These are phyloP conservation scores for Zeus faber DNA, from an alignment of 2,113 vertebrate genomes.

Conservation along the genomic window DNA sequence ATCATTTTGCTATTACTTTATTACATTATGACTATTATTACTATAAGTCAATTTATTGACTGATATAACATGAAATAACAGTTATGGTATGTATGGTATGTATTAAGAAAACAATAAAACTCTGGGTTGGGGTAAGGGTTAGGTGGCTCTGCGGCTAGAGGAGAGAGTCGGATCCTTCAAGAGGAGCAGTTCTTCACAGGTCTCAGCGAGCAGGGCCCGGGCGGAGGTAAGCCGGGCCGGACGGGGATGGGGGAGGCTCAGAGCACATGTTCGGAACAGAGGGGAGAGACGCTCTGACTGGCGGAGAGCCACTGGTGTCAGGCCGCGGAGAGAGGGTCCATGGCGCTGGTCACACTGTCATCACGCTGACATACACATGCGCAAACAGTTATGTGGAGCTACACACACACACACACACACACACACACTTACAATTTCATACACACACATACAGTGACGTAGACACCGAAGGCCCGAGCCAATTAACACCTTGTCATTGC, in stretches of 20 bases:
- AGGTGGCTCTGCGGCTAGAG: too few relatives aligned
- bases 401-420: conserved; percentile 26
- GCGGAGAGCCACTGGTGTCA: conserved; percentile 51
- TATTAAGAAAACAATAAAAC: too few relatives aligned
- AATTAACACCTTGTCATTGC: conserved; percentile 75
- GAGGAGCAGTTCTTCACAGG: too few relatives aligned
- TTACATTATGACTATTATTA: too few relatives aligned
- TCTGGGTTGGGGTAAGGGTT: too few relatives aligned
- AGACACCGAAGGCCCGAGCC: conserved; percentile 54
- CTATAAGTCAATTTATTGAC: too few relatives aligned
- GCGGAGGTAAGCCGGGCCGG: neutral
- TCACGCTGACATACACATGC: conserved; percentile 61
- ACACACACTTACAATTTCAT: conserved; percentile 18
- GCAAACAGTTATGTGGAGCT: conserved; percentile 49
- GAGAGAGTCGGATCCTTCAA: too few relatives aligned
- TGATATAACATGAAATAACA: too few relatives aligned
- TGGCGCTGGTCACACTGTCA: conserved; percentile 23
- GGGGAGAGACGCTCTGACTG: conserved; percentile 45
- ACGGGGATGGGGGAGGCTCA: neutral
- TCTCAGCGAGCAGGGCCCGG: neutral
- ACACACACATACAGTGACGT: neutral
- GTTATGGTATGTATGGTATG: too few relatives aligned
- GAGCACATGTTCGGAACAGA: conserved; percentile 56
- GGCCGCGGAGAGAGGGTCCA: conserved; percentile 38
- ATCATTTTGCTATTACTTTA: too few relatives aligned